Conservation (phyloP, 2,888 invertebrate species). For the Xestoiulus laeticollis region DNA sequence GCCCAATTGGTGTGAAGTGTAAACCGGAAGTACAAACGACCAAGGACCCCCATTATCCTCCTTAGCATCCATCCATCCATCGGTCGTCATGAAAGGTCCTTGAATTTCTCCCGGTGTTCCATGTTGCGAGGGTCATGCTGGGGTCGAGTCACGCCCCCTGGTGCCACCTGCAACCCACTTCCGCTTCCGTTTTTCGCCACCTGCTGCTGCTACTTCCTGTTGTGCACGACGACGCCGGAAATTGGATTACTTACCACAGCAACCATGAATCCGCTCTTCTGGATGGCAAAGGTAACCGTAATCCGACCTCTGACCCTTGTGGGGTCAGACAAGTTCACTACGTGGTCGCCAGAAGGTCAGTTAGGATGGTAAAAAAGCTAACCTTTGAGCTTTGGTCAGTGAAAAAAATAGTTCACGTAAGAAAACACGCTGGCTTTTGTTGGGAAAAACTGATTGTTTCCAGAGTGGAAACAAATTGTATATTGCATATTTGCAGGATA, state of each 20-base stretch:
- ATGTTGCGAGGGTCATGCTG: constrained; percentile 47
- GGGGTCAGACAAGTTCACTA: no score
- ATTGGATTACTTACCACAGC: background rate
- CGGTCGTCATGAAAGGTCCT: background rate
- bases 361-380: no score
- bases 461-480: no score
- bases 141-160: constrained; percentile 12
- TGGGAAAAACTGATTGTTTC: no score
- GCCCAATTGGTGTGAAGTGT: background rate
- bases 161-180: background rate
- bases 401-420: no score
- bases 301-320: background rate
- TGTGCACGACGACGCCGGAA: background rate
- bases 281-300: constrained; percentile 49
- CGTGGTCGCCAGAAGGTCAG: no score
- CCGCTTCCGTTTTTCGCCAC: background rate
- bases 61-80: background rate
- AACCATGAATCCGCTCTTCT: constrained; percentile 49
- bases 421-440: no score
- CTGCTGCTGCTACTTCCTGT: background rate
- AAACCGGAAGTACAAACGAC: no score
- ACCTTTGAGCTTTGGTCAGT: no score
- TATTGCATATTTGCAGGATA: no score
- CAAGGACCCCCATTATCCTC: background rate
- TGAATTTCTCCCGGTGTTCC: background rate